phyloP scores from a whole-genome alignment of 1,140 invertebrate genomes.

The Laupala kohalensis region DNA sequence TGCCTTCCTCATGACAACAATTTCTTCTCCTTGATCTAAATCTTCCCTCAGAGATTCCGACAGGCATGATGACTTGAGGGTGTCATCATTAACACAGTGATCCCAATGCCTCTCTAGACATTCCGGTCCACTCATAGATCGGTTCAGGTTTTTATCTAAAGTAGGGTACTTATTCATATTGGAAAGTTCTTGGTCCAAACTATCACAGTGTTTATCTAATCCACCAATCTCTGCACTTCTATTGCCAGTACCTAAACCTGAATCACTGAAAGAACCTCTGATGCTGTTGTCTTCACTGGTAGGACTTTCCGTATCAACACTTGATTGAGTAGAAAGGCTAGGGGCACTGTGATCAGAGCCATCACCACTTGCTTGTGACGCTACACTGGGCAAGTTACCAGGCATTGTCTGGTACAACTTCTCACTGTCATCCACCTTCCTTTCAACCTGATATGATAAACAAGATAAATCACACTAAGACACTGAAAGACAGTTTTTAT shows the following conservation, averaged over 20 bases:
- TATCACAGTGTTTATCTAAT: neutral
- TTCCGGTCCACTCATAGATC: conserved; percentile 55
- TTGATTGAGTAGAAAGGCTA: conserved; percentile 9
- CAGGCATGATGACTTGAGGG: neutral
- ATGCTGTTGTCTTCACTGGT: neutral
- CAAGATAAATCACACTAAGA: no score
- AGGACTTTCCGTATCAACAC: conserved; percentile 3
- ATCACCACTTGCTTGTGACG: conserved; percentile 31
- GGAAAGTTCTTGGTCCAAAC: conserved; percentile 22
- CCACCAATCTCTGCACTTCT: conserved; percentile 17
- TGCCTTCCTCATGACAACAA: conserved; percentile 10
- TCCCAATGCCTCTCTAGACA: conserved; percentile 37
- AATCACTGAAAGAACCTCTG: conserved; percentile 8
- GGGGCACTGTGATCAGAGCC: neutral
- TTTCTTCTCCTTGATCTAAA: conserved; percentile 1
- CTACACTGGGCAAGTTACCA: conserved; percentile 33
- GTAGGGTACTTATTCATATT: conserved; percentile 36
- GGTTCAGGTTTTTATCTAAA: conserved; percentile 41
- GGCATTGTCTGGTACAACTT: conserved; percentile 62
- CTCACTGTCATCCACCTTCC: conserved; percentile 45
- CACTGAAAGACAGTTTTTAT: no score
- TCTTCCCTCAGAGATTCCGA: neutral
- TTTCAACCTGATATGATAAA: conserved; percentile 37
- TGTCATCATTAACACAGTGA: neutral
- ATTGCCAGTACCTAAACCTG: conserved; percentile 30